These are phyloP conservation scores for Sander lucioperca DNA, from an alignment of 2,113 vertebrate species.

Conservation along the genomic window DNA sequence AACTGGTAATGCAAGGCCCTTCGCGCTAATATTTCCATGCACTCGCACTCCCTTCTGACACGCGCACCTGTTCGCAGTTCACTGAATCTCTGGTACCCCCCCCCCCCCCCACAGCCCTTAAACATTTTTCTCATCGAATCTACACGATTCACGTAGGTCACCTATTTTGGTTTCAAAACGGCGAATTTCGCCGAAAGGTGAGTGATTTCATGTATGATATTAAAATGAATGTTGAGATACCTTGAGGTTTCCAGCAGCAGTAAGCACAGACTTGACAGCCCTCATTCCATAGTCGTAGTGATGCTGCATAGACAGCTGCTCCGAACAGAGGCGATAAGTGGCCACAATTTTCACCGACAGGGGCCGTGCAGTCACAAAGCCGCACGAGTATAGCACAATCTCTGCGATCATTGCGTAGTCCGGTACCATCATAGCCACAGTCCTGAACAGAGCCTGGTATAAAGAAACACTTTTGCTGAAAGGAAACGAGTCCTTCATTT, in stretches of 20 bases:
- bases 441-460: constrained; percentile 90
- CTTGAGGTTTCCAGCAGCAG: constrained; percentile 93
- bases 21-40: too few species aligned
- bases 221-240: constrained; percentile 68
- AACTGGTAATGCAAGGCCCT: too few species aligned
- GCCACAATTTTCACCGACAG: constrained; percentile 93
- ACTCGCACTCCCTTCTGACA: too few species aligned
- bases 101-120: too few species aligned
- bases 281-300: constrained; percentile 96
- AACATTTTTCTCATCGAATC: too few species aligned
- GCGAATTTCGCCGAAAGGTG: too few species aligned
- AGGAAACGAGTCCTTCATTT: not conserved
- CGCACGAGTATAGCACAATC: constrained; percentile 93
- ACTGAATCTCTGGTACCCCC: too few species aligned
- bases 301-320: constrained; percentile 91
- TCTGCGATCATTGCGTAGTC: constrained; percentile 96
- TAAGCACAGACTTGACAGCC: constrained; percentile 93
- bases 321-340: constrained; percentile 90
- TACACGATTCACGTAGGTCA: too few species aligned
- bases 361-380: constrained; percentile 91
- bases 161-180: too few species aligned
- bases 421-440: constrained; percentile 96
- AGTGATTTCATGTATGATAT: not conserved
- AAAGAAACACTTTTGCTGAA: not conserved
- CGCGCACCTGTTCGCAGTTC: too few species aligned